phyloP scores from a whole-genome alignment of 2,797 vertebrate species.

The Pseudopleuronectes americanus region DNA sequence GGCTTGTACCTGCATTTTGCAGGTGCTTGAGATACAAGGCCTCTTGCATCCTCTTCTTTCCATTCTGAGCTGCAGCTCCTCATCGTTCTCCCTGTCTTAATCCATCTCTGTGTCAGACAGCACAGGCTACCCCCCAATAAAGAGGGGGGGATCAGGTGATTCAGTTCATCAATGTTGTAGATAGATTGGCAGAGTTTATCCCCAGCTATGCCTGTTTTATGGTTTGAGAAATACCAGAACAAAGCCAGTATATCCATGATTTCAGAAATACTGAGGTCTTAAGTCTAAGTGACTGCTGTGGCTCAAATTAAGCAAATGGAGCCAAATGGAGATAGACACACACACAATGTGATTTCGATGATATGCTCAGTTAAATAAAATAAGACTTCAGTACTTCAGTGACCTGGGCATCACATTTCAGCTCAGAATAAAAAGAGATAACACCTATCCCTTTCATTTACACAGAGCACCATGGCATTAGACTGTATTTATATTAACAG shows the following conservation, averaged over 20 bases:
- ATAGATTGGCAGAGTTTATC: too few species aligned
- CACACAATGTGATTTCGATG: neutral
- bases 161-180: neutral
- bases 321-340: slow-evolving; percentile 25
- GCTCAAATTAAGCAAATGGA: neutral
- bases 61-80: slow-evolving; percentile 43
- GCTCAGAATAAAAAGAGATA: too few species aligned
- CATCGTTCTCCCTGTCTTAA: slow-evolving; percentile 33
- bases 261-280: slow-evolving; percentile 7
- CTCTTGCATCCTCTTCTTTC: slow-evolving; percentile 37
- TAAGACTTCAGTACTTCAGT: neutral
- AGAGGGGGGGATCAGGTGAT: slow-evolving; percentile 20
- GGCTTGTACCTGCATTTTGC: slow-evolving; percentile 51
- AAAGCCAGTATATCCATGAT: too few species aligned
- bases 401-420: too few species aligned
- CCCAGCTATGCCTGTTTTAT: too few species aligned
- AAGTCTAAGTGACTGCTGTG: neutral
- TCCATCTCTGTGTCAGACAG: slow-evolving; percentile 14
- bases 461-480: too few species aligned
- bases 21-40: slow-evolving; percentile 43
- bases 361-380: neutral
- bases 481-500: too few species aligned
- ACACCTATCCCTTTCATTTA: too few species aligned
- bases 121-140: slow-evolving; percentile 9
- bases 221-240: too few species aligned